Percentiles rank a stretch among this genome's conserved stretches.
phyloP scores from a whole-genome alignment of 2,797 vertebrate species.

The Malurus splendens region DNA sequence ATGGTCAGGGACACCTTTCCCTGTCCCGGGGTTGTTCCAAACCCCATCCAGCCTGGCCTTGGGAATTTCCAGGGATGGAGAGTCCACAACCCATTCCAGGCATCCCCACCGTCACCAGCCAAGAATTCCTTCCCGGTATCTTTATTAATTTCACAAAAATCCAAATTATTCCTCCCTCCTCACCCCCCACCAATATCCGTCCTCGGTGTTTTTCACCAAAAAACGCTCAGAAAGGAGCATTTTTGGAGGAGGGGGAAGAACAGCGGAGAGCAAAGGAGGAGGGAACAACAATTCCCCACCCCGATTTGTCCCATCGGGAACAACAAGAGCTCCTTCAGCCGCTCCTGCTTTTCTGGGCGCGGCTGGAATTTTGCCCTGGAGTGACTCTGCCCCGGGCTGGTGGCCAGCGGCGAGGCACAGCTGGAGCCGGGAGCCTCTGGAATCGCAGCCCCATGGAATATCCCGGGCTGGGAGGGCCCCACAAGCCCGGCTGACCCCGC shows the following conservation, averaged over 20 bases:
- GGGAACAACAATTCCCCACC: not conserved
- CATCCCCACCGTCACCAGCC: not conserved
- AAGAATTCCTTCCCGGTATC: not conserved
- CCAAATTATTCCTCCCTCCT: not conserved
- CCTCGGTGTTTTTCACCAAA: not conserved
- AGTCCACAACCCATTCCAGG: not conserved
- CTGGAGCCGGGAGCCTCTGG: not conserved
- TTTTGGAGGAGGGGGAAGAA: not conserved
- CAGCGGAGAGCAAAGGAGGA: not conserved
- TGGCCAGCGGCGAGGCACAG: not conserved
- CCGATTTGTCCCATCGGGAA: not conserved
- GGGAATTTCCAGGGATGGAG: not conserved
- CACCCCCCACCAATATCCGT: accelerated
- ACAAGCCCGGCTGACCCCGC: not conserved
- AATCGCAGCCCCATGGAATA: accelerated
- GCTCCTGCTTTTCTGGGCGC: not conserved
- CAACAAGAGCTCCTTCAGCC: not conserved
- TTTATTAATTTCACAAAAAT: not conserved
- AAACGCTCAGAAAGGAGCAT: accelerated
- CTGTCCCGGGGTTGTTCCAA: not conserved
- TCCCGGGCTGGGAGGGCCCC: not conserved
- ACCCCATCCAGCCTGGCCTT: accelerated
- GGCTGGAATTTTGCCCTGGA: not conserved
- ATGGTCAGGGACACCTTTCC: not conserved
- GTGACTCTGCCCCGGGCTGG: not conserved